Conservation (phyloP, 1,140 invertebrate genomes). For the Cataglyphis hispanica region DNA sequence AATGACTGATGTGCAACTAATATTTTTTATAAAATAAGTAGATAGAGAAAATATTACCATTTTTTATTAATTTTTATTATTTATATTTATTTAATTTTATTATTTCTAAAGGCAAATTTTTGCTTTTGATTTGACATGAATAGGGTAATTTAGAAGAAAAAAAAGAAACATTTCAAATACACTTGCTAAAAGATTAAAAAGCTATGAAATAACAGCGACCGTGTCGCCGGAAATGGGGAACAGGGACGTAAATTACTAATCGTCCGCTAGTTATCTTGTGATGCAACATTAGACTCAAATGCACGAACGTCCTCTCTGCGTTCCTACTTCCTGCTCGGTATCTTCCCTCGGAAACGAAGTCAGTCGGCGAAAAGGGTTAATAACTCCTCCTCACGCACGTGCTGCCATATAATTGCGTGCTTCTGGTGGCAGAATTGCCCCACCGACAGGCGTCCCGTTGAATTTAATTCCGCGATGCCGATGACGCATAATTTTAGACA, state of each 20-base stretch:
- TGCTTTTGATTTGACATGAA: neutral
- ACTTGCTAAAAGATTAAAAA: neutral
- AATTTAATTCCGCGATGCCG: slow-evolving; percentile 31
- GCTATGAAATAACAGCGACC: neutral
- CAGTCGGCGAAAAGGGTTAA: slow-evolving; percentile 67
- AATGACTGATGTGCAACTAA: neutral
- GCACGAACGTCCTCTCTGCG: slow-evolving; percentile 54
- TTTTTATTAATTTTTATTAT: neutral
- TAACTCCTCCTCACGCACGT: slow-evolving; percentile 70
- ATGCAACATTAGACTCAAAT: slow-evolving; percentile 72
- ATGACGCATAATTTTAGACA: slow-evolving; percentile 34
- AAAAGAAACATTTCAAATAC: neutral
- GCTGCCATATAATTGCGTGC: slow-evolving; percentile 46
- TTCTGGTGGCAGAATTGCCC: neutral
- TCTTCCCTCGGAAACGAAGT: slow-evolving; percentile 63
- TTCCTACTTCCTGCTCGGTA: slow-evolving; percentile 24
- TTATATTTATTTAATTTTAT: neutral
- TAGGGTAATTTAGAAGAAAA: neutral
- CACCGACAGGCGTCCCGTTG: neutral
- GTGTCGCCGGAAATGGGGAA: slow-evolving; percentile 1
- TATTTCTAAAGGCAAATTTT: neutral
- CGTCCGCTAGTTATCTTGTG: slow-evolving; percentile 68
- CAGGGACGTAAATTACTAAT: slow-evolving; percentile 70
- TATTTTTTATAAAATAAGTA: neutral
- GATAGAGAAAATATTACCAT: neutral